Conservation (phyloP, 2,888 invertebrate genomes). For the Cryptosula pallasiana region DNA sequence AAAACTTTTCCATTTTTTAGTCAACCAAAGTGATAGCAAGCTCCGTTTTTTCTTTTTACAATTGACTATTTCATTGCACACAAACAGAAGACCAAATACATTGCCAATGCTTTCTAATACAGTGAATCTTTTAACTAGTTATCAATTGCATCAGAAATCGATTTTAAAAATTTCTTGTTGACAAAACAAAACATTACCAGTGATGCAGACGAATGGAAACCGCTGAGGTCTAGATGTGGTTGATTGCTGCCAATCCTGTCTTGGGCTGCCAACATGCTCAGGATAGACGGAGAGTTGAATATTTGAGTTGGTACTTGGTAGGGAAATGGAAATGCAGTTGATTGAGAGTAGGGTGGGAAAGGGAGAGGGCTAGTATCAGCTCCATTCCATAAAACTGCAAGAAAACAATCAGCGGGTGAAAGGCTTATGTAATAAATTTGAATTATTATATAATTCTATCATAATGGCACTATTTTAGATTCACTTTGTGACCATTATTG, state of each 20-base stretch:
- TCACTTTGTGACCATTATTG: no score
- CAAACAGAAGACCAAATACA: no score
- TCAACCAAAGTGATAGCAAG: no score
- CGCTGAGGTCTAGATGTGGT: not conserved
- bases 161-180: no score
- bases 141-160: no score
- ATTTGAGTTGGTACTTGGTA: not conserved
- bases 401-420: not conserved
- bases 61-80: no score
- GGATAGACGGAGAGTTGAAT: not conserved
- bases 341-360: not conserved
- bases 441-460: not conserved
- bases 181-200: no score
- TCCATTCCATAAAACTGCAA: conserved; percentile 19
- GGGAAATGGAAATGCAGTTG: not conserved
- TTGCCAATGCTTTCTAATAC: no score
- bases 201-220: not conserved
- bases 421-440: not conserved
- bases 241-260: not conserved
- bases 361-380: not conserved
- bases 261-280: conserved; percentile 13
- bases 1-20: no score
- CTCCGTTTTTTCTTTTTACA: no score
- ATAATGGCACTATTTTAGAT: no score
- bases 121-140: no score